These are phyloP conservation scores for Pecten maximus DNA, from an alignment of 2,888 invertebrate genomes.

Conservation along the genomic window DNA sequence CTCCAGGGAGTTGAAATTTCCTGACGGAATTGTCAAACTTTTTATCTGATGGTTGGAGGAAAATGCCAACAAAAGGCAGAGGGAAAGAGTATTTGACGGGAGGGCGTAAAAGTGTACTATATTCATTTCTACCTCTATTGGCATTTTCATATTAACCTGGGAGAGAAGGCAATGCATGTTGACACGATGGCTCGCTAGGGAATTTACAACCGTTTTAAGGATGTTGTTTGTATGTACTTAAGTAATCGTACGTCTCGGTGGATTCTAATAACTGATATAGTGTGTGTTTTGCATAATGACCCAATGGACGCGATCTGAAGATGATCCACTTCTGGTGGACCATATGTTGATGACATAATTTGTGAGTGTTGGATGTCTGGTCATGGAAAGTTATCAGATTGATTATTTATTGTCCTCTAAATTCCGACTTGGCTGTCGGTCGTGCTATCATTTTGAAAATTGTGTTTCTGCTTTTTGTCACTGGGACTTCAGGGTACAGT, in stretches of 20 bases:
- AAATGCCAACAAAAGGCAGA: background rate
- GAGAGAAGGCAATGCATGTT: background rate
- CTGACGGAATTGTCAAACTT: background rate
- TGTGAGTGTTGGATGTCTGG: background rate
- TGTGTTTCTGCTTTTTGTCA: background rate
- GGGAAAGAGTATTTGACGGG: background rate
- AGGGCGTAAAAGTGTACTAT: background rate
- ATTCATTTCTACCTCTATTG: background rate
- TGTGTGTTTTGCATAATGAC: background rate
- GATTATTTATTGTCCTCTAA: background rate
- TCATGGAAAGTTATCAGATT: background rate
- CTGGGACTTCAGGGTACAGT: background rate
- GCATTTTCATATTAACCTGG: background rate
- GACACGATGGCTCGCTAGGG: background rate
- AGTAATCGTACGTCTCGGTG: background rate
- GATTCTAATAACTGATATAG: background rate
- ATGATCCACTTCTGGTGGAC: background rate
- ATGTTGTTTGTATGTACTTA: background rate
- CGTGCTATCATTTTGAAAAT: background rate
- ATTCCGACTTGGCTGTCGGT: background rate
- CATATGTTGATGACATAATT: background rate
- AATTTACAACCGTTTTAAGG: background rate
- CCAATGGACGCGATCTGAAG: background rate
- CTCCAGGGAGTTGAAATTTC: background rate
- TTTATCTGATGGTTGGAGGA: constrained; percentile 5